Base-by-base conservation (phyloP, 2,888 invertebrate genomes). In the Tethea ocularis region DNA sequence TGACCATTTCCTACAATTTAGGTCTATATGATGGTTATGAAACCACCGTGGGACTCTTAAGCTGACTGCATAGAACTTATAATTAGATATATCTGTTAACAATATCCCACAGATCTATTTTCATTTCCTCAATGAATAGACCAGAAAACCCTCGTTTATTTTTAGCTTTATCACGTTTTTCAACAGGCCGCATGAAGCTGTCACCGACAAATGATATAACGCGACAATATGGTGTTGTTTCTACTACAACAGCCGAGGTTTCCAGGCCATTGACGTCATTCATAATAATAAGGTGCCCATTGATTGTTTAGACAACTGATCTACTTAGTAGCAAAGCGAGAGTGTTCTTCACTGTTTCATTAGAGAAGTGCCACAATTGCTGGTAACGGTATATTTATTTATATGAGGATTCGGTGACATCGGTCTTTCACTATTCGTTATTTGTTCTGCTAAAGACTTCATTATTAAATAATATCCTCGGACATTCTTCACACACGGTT, bases 211-310 rank as follows among this genome's bases (percentile, higher is more conserved):
- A 20, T 46, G 46, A 46, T 46, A 46, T 10, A 46, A 46, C 46
- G 8, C 20, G 46, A 46, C 46, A 20, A 46, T 20, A 46, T 46
- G 46, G 46, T 46, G n/a, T 20, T 46, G 20, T 46, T 46, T 46
- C 17, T 10, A 46, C 46, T 20, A 46, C 46, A 46, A 20, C 6
- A 26, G 33, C 58, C 60, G 58, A 53, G 57, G 60, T 61, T 52
- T 58, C 29, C 41, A 55, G 7, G 17, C 29, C 52, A 59, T 64
- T 67, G 62, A 69, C 65, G 61, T 65, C 65, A 69, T 56, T 46
- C 59, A 59, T 67, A 64, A 67, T 58, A 69, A 67, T 61, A 64
- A 58, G 61, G 60, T 62, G 60, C 61, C 59, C 58, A 60, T 60
- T 58, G 52, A 58, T 57, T 63, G 63, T 61, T 57, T 63, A 60